These are phyloP conservation scores for Rallus crepitans DNA, from an alignment of 2,797 vertebrate genomes.

Conservation along the genomic window DNA sequence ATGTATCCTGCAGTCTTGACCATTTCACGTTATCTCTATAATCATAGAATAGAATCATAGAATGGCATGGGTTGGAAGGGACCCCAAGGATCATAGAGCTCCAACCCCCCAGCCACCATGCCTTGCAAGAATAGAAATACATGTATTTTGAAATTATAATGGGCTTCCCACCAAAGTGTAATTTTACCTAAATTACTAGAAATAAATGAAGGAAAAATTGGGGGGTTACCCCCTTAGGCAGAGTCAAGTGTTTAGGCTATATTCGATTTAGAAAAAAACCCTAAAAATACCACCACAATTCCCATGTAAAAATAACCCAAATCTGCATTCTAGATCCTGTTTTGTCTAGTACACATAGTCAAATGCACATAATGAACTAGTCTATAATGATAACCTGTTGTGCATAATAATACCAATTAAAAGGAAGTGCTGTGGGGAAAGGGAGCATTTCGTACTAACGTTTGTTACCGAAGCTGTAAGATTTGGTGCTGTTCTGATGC, in stretches of 20 bases:
- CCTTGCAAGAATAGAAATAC: conserved; percentile 64
- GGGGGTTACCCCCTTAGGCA: not conserved
- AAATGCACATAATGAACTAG: not conserved
- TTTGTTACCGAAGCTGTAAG: conserved; percentile 4
- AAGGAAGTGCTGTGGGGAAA: not conserved
- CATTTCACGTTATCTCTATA: conserved; percentile 37
- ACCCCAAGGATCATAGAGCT: no score
- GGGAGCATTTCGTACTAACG: not conserved
- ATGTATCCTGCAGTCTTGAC: conserved; percentile 18
- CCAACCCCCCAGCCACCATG: not conserved
- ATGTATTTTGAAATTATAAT: conserved; percentile 22
- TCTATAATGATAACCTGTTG: not conserved
- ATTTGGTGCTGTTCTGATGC: conserved; percentile 22
- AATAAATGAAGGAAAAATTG: not conserved
- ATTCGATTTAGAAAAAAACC: not conserved
- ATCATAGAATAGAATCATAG: not conserved
- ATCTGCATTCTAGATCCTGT: not conserved
- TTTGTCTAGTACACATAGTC: not conserved
- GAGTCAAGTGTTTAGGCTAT: not conserved
- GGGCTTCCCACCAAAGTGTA: not conserved
- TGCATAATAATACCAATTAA: not conserved
- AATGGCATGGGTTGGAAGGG: no score
- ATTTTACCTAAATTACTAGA: not conserved
- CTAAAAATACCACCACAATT: not conserved
- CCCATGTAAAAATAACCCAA: not conserved